Evolutionary conservation across 2,888 invertebrate genomes (phyloP), one percentile per base, ranked within the genome.

Genomic region (Pharmacophagus antenor): DNA sequence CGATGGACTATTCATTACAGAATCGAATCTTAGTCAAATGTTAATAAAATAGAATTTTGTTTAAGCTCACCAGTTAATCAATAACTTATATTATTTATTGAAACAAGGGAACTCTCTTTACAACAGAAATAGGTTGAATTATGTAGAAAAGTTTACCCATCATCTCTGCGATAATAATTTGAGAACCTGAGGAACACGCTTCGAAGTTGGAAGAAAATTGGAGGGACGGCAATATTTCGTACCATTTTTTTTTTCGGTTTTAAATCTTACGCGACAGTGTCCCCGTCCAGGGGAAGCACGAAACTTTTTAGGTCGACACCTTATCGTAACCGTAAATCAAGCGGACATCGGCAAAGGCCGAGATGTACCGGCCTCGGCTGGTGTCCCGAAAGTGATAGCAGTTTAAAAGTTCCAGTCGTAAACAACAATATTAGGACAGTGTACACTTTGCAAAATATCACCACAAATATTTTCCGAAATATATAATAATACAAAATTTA

Each of bases 311-410:
- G 84, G 85, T 78, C 79, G 82, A 73, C 79, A 82, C 82, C 82
- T 85, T 86, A 85, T 86, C 85, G 78, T 79, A 74, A 79, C 70
- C 74, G 84, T 86, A 86, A 85, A 86, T 86, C 85, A 85, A 81
- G 82, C 79, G 85, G 84, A 84, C 85, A 83, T 79, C 76, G 82
- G 76, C 69, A 72, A 78, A 75, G 73, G 77, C 70, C 70, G 72
- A 77, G 79, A 82, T 79, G 82, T 80, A 78, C 78, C 71, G 73
- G 42, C 61, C 58, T 47, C 64, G 57, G 62, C 65, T 72, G 72
- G 77, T 77, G 77, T 76, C 76, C 76, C 74, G 71, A 71, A 77
- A 78, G 82, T 80, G 84, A 85, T 85, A 85, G 84, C 80, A 82
- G 73, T 80, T 82, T 74, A 73, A 73, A 79, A 82, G 74, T 80